A percentile compares a stretch with the other conserved stretches of the same genome.
Conservation (phyloP, 2,113 vertebrate genomes). For the Actinemys pallida region DNA sequence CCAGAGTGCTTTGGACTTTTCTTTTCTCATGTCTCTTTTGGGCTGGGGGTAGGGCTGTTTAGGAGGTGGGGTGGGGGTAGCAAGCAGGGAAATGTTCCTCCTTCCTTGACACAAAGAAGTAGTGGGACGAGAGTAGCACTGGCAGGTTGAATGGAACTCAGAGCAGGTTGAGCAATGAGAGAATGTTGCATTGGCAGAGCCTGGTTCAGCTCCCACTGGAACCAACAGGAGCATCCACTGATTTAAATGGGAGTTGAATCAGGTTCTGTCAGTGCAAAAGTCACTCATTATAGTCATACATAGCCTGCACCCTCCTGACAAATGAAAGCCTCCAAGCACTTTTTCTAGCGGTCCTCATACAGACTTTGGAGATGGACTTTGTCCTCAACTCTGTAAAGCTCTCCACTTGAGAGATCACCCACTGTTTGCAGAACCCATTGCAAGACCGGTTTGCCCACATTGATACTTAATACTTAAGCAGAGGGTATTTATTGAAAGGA, state of each 20-base stretch:
- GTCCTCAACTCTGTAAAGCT: background rate
- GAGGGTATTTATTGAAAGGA: background rate
- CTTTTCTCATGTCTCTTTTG: accelerated
- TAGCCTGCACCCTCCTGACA: background rate
- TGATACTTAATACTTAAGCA: constrained; percentile 20
- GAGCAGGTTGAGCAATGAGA: background rate
- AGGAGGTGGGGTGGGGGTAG: background rate
- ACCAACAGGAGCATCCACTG: background rate
- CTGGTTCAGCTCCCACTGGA: background rate
- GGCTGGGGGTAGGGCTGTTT: background rate
- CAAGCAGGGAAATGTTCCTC: background rate
- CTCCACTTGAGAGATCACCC: background rate
- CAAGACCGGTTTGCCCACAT: background rate
- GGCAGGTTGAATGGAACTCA: background rate
- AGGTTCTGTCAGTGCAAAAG: background rate
- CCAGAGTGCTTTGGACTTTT: background rate
- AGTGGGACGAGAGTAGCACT: background rate
- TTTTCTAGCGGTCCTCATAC: background rate
- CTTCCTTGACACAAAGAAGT: background rate
- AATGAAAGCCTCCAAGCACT: background rate
- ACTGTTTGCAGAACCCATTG: background rate
- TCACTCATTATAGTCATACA: background rate
- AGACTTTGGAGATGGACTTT: background rate
- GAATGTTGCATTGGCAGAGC: accelerated
- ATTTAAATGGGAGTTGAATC: background rate